Evolutionary conservation across 2,113 vertebrate genomes (phyloP), one percentile per base, ranked within the genome.

Genomic region (Chauna torquata): DNA sequence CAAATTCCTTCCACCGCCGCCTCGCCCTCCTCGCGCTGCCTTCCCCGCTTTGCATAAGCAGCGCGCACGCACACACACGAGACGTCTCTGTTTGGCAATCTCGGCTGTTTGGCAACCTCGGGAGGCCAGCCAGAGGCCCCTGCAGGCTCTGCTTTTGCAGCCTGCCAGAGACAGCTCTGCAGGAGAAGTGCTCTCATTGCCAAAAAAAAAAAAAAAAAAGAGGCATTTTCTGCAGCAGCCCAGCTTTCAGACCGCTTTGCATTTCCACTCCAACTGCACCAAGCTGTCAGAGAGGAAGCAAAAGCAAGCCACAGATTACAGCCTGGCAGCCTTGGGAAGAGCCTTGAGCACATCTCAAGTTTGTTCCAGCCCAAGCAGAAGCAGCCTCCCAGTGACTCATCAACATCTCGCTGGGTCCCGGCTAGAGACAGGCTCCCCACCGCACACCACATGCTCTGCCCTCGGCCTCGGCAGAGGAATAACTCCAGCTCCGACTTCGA

Each of bases 81-180:
- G 86, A 54, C 66, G 40, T 62, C 71, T 22, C 62, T 57, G 36
- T 96, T 92, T 86, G 80, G 94, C 83, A 97, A 91, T 84, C 65
- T 58, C 0, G 1, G 85, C 71, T 50, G 32, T 96, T 90, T 84
- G 77, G 93, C 84, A 97, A 91, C 81, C 64, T 57, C 0, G 1
- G 85, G 92, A 95, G 78, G 27, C 40, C 52, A 58, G 95, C 92
- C 95, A 96, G 94, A 88, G 94, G 86, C 92, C 92, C 93, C 90
- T 90, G 90, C 82, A 78, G 95, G 90, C 94, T 75, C 86, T 81
- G 80, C 2, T 92, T 96, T 94, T 92, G 61, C 86, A 82, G 86
- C 59, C 38, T 77, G 47, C 11, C 0, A 0, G 88, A 90, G 50
- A 69, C 80, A 84, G 54, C 65, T 85, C 62, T 17, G n/a, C 12